Evolutionary conservation across 2,888 invertebrate species (phyloP).

Genomic region (Beris chalybata): DNA sequence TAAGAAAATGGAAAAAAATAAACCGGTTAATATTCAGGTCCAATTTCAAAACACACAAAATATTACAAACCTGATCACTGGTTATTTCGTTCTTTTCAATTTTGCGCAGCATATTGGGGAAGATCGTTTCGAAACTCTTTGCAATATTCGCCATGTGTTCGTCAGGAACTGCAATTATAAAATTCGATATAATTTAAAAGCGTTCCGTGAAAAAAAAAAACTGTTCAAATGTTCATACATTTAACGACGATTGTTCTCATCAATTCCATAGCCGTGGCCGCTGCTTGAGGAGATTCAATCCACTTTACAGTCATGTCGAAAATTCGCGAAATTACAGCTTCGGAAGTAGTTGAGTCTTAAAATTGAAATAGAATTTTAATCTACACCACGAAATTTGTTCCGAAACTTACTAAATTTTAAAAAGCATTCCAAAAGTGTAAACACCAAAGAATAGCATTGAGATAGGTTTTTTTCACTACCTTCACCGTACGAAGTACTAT

Average conservation of each 20-base stretch:
- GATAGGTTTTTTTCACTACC: conserved; percentile 23
- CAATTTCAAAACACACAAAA: too few species aligned
- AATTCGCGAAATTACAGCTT: conserved; percentile 42
- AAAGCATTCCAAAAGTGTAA: conserved; percentile 46
- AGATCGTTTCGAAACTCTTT: conserved; percentile 44
- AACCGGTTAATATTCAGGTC: neutral
- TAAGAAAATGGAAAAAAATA: conserved; percentile 3
- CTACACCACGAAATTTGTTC: conserved; percentile 33
- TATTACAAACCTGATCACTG: conserved; percentile 26
- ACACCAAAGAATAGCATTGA: conserved; percentile 26
- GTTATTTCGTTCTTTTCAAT: conserved; percentile 48
- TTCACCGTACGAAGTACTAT: neutral
- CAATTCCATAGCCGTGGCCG: conserved; percentile 48
- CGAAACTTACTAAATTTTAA: conserved; percentile 45
- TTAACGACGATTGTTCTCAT: conserved; percentile 45
- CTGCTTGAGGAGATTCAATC: conserved; percentile 48
- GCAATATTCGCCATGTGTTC: conserved; percentile 45
- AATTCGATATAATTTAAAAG: neutral
- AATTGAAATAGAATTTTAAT: neutral
- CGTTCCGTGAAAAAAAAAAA: neutral
- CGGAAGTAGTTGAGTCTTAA: neutral
- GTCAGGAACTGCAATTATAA: conserved; percentile 39
- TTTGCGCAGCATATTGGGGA: conserved; percentile 46
- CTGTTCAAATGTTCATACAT: conserved; percentile 38
- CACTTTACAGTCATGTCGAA: conserved; percentile 48